Base-by-base conservation (phyloP, 2,888 invertebrate species). In the Cataglyphis livida region DNA sequence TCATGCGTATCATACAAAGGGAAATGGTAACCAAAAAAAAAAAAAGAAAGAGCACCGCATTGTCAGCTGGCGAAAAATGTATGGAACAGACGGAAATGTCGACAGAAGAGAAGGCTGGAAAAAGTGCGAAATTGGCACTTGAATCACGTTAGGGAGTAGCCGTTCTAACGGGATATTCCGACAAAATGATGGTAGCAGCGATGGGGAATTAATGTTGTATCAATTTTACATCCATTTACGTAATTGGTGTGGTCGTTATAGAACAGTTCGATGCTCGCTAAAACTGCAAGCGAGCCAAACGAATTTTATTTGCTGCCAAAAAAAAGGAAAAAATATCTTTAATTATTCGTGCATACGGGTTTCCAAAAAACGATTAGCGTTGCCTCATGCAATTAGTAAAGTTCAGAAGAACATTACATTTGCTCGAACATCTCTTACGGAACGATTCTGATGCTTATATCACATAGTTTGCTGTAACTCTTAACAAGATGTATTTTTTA, bases 151-250 rank as follows among this genome's bases (percentile, higher is more conserved):
- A 68, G 44, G 70, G 61, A 79, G 78, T 44, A 70, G 70, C 68
- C 70, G n/a, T 59, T 18, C 68, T 78, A 66, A 66, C 76, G 41
- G 76, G 41, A 78, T 78, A 57, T 68, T 78, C 25, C 59, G 18
- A 59, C 68, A 70, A 59, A 79, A 79, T 79, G 70, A 68, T 59
- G 70, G 41, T 21, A 61, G 18, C 28, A 59, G 28, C 57, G 41
- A 44, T 59, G 59, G 59, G 15, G 25, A 70, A 79, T 79, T 79
- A 70, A 79, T 70, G 70, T 79, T 79, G 70, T 70, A 79, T 79
- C 70, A 70, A 79, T 79, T 79, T 79, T 79, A 59, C 59, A 66
- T 44, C 44, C 78, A 79, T 61, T 61, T 68, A 35, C 70, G 70
- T 59, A 61, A 76, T 66, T 76, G 76, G 66, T 76, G 68, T 25